These are phyloP conservation scores for Bombus confusus DNA, from an alignment of 1,140 invertebrate species.

Conservation along the genomic window DNA sequence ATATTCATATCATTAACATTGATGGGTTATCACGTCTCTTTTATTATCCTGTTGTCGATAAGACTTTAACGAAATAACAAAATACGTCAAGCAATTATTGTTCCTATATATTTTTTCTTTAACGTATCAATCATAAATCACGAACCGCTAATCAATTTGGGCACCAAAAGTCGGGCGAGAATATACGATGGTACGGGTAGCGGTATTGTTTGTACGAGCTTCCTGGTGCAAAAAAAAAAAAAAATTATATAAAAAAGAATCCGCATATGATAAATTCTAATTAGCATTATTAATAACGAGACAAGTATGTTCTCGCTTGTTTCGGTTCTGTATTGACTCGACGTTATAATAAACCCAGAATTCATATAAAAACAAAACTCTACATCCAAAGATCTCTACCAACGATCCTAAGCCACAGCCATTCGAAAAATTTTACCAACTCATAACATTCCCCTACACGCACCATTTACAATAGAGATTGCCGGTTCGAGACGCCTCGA, in stretches of 20 bases:
- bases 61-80: not conserved
- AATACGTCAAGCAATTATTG: not conserved
- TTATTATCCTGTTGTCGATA: not conserved
- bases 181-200: not conserved
- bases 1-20: not conserved
- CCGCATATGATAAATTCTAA: not conserved
- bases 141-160: not conserved
- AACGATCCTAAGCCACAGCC: not conserved
- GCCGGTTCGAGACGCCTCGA: not conserved
- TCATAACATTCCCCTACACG: not conserved
- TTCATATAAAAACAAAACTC: too few species aligned
- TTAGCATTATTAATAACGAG: not conserved
- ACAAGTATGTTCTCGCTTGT: too few species aligned
- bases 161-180: not conserved
- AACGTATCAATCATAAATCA: not conserved
- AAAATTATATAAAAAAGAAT: not conserved
- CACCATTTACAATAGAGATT: conserved; percentile 27
- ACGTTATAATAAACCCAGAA: too few species aligned
- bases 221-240: not conserved
- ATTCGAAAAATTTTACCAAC: not conserved
- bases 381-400: too few species aligned
- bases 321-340: too few species aligned
- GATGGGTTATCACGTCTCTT: not conserved
- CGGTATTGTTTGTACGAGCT: not conserved
- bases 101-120: not conserved